Evolutionary conservation across 2,113 vertebrate species (phyloP), one percentile per base, ranked within the genome.

Genomic region (Kobus ellipsiprymnus): DNA sequence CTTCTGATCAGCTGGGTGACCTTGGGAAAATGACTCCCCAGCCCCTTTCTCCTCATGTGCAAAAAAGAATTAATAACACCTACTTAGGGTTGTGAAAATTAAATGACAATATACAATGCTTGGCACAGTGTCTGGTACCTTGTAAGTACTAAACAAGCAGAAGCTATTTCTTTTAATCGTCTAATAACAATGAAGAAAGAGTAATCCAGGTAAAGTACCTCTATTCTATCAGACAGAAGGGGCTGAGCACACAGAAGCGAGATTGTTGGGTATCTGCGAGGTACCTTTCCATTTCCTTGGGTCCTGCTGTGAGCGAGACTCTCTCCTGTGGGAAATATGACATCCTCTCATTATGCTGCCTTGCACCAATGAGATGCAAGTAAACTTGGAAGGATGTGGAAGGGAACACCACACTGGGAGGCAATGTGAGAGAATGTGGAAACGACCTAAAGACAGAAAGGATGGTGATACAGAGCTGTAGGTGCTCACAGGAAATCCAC

Each of bases 311-410:
- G 85, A 16, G 33, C 6, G 59, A 91, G 50, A 93, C 57, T 40
- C 30, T 55, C 67, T 92, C 88, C 62, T n/a, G 21, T 10, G 46
- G 50, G 50, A 83, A 93, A 89, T 12, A 57, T 81, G 91, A 95
- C 77, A 93, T 86, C 90, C 97, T 97, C 71, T 95, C 91, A 96
- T 97, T 96, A 97, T 17, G 60, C 48, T 96, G 92, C 84, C 90
- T 96, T 87, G 40, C 52, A 96, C 77, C 95, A 87, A 84, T 48
- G 80, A 59, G 84, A 85, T 54, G 62, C 27, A 94, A 95, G 59
- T 50, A n/a, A 92, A 64, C 48, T 29, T 92, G 71, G 27, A 60
- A 96, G 67, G 55, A 80, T n/a, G 46, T 4, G 44, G 62, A 91
- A 10, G 84, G 48, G 67, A 36, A 88, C 54, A 78, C 29, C 12